These are phyloP conservation scores for Hypomecis atomaria DNA, from an alignment of 2,888 invertebrate genomes.

Conservation along the genomic window DNA sequence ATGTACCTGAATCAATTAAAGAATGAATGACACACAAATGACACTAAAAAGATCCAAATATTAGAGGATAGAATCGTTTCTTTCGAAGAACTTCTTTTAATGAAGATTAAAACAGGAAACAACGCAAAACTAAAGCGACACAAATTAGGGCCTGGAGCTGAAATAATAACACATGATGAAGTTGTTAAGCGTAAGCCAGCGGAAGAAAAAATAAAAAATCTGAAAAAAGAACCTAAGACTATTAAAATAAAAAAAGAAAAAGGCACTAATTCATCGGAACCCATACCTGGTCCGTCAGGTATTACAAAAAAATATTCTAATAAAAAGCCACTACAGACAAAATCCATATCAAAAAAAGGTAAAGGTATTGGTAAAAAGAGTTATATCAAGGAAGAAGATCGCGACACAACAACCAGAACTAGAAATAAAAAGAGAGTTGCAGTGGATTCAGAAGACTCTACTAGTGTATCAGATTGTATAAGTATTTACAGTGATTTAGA, in stretches of 20 bases:
- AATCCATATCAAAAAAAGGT: conserved; percentile 28
- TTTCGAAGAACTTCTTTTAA: conserved; percentile 43
- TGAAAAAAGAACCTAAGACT: conserved; percentile 30
- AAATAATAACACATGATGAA: conserved; percentile 44
- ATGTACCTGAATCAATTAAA: conserved; percentile 3
- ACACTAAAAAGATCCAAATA: conserved; percentile 19
- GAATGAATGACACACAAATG: not conserved
- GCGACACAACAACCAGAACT: conserved; percentile 19
- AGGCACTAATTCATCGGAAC: conserved; percentile 16
- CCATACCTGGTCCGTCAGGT: conserved; percentile 26
- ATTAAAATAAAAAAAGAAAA: conserved; percentile 18
- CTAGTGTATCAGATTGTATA: conserved; percentile 32
- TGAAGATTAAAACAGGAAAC: conserved; percentile 38
- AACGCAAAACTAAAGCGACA: conserved; percentile 32
- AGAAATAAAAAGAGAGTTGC: conserved; percentile 17
- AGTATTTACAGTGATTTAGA: conserved; percentile 32
- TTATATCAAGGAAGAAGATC: conserved; percentile 22
- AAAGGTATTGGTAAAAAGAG: conserved; percentile 33
- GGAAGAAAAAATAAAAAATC: conserved; percentile 30
- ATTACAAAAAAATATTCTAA: conserved; percentile 16
- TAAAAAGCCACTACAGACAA: conserved; percentile 9
- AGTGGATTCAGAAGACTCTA: conserved; percentile 26
- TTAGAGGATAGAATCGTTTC: conserved; percentile 34
- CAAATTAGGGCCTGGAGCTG: conserved; percentile 42
- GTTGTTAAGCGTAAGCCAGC: conserved; percentile 26